Base-by-base conservation (phyloP, 2,888 invertebrate genomes). In the Melanostoma mellinum region DNA sequence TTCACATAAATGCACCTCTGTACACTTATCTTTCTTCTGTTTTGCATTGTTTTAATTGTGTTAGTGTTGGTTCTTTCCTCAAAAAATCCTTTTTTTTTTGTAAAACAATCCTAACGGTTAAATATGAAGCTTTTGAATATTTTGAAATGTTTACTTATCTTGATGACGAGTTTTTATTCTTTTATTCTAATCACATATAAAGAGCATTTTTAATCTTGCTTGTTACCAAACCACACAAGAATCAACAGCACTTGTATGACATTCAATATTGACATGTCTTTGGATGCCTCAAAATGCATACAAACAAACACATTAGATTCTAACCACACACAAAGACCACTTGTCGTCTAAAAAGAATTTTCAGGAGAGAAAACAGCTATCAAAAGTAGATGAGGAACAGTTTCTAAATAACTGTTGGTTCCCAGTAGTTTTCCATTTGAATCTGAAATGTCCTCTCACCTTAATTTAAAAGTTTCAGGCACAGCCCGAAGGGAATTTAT, bases 401-500 rank as follows among this genome's bases (percentile, higher is more conserved):
- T 38, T 10, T 50, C 0, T 48, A 53, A 72, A 61, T 72, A 32
- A 52, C 52, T 44, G 52, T 61, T 63, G 10, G 35, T 53, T 48
- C 20, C 20, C 20, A 20, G 40, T 65, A 48, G 38, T 40, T 74
- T 74, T 42, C 40, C 50, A 63, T 63, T 63, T 50, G 63, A 63
- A 67, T 65, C 58, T 56, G 65, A 56, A 50, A 50, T 40, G 48
- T 67, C 46, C 38, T 53, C 48, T 61, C 55, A 71, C 35, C 53
- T 53, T 63, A 75, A 80, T 75, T 50, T 63, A 42, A 69, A 69
- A 69, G 40, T 69, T 69, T 80, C 38, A 52, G 44, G 52, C 42
- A 52, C 33, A 69, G 38, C 8, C 53, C 60, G 32, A 61, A 6
- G 44, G 38, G 6, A 74, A 61, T 68, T 20, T 6, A 32, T 9